Evolutionary conservation across 2,113 vertebrate species (phyloP), one percentile per base, ranked within the genome.

Genomic region (Pelecanoides urinatrix): DNA sequence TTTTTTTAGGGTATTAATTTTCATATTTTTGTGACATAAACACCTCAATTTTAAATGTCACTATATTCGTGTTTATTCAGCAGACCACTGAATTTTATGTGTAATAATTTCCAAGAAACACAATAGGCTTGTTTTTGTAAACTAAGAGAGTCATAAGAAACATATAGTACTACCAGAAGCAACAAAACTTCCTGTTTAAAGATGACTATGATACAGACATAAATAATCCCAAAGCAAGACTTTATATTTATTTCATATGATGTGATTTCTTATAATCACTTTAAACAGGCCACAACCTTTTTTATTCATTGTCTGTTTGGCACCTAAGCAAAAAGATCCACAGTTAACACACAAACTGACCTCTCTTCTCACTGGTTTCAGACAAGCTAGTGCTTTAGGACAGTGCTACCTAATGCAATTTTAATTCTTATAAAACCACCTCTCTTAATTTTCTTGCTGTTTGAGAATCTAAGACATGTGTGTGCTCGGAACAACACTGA

Each of bases 381-480:
- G 59, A 66, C 81, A 88, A 90, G 6, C 16, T 56, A 67, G 26
- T 62, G n/a, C 18, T 82, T 93, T 38, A 82, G 38, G 45, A 27
- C 11, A 59, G 42, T 93, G 52, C 65, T 95, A 81, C n/a, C 42
- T 92, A 84, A 53, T 9, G 10, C 19, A 45, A 53, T 70, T 58
- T 65, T 68, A 56, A 75, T 65, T 70, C 49, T 95, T 79, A 86
- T 23, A 36, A 86, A 94, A 52, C 18, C 8, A 71, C 67, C 66
- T 70, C 32, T 85, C 47, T 61, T 88, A 55, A 91, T 95, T 90
- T 92, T 92, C 62, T 86, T 75, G 29, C 89, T 66, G 32, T 83
- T 94, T 90, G 66, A 79, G 87, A 94, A 73, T 90, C 53, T 55
- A 79, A 94, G 92, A 94, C 78, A 55, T 80, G 38, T 92, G 95